Base-by-base conservation (phyloP, 2,797 vertebrate genomes). In the Leuciscus waleckii region DNA sequence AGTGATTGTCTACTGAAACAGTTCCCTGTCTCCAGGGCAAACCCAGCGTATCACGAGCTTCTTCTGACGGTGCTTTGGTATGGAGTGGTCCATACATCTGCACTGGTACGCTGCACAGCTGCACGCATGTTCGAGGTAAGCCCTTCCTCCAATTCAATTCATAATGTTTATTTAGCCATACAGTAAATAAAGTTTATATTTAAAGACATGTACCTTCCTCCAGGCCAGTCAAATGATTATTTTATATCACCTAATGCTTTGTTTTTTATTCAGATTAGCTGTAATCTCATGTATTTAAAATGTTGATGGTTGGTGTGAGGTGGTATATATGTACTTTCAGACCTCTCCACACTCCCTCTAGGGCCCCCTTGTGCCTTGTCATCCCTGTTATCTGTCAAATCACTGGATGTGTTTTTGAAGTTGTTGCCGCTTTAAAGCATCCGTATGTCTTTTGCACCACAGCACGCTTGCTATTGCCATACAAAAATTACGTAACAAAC, bases 91-190 rank as follows among this genome's bases (percentile, higher is more conserved):
- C 98, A 99, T 89, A 99, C 98, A 1, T 99, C 98, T 5, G 98
- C 98, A 58, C 96, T 99, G 76, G 98, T 99, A 74, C 96, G 98
- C 21, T 99, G 98, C 88, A 99, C 98, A 7, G 97, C 98, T 87
- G 98, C 98, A 70, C 96, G 97, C 91, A 99, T 99, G 98, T 99
- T 99, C 92, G 98, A 99, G 97, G 98, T 99, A 95, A 92, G 94
- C 88, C 90, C 81, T 39, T 54, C 21, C 21, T 56, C 79, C 61
- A 58, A 77, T 46, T 70, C 29, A 23, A 49, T 11, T 43, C 41
- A 65, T 75, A 46, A 21, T 26, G 1, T 70, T 70, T 43, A n/a
- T 51, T 37, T 37, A 75, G 32, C 21, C 29, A 21, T 51, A 32
- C 21, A 63, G 13, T 63, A 11, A 39, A 32, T 56, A 14, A 14